A percentile compares a stretch with the other conserved stretches of the same genome.
Conservation (phyloP, 2,888 invertebrate genomes). For the Cryptus viduatorius region DNA sequence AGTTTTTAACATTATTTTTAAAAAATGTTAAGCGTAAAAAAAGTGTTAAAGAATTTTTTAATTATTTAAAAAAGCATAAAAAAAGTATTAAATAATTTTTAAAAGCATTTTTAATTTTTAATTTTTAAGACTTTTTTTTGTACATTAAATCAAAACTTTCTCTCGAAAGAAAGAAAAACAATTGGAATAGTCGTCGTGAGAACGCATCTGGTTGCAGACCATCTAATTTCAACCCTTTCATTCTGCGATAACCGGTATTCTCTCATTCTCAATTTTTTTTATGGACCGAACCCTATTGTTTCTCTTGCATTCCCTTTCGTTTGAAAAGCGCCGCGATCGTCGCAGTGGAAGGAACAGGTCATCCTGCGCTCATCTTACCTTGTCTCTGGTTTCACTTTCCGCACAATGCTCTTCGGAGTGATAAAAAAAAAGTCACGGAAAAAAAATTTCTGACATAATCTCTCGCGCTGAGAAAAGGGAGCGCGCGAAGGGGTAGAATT, state of each 20-base stretch:
- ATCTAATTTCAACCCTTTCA: constrained; percentile 33
- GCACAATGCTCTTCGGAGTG: constrained; percentile 9
- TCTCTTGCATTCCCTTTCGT: constrained; percentile 54
- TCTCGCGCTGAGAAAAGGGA: neutral
- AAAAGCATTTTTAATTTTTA: too few species aligned
- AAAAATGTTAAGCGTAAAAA: too few species aligned
- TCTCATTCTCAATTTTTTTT: constrained; percentile 51
- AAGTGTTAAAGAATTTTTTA: too few species aligned
- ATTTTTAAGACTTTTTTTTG: too few species aligned
- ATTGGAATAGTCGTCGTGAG: constrained; percentile 48
- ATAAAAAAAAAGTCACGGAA: constrained; percentile 20
- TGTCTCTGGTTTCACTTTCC: constrained; percentile 57
- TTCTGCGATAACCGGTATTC: constrained; percentile 60
- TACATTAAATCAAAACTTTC: neutral
- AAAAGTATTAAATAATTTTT: too few species aligned
- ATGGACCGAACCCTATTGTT: constrained; percentile 57
- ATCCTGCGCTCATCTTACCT: constrained; percentile 26
- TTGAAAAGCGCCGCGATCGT: constrained; percentile 16
- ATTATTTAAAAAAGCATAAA: too few species aligned
- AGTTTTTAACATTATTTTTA: too few species aligned
- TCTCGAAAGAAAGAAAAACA: constrained; percentile 13
- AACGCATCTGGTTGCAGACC: constrained; percentile 51
- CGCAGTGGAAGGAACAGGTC: constrained; percentile 60
- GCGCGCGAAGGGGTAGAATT: neutral
- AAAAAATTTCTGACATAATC: constrained; percentile 26